Evolutionary conservation across 2,797 vertebrate genomes (phyloP), one percentile per base, ranked within the genome.

Genomic region (Chrysocyon brachyurus): DNA sequence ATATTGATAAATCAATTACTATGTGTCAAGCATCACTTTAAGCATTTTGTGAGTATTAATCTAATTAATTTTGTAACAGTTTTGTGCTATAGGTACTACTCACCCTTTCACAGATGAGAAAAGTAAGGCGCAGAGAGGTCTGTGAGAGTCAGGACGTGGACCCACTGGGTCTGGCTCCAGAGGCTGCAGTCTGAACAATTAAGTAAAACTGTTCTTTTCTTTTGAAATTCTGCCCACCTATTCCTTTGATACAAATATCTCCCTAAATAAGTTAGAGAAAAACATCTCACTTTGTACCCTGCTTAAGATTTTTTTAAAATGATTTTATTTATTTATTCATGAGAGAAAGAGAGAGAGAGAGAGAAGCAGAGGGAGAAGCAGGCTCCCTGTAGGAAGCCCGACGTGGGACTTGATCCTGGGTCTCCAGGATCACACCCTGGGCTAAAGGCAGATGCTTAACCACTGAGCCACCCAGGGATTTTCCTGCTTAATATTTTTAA

Each of bases 181-280:
- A n/a, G 64, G 57, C 66, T 59, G 2, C 14, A 9, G 14, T 84
- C 77, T 28, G 22, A 94, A 12, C 16, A 24, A 12, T 87, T 33
- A 75, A 12, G 17, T 83, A 26, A 73, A 86, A 61, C 22, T 87
- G 21, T 31, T 88, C 64, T 81, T 90, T 73, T 92, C 3, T 54
- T 84, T 79, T 84, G 40, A 82, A 96, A 90, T 81, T 79, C 83
- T 84, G 31, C 33, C 91, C 78, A 54, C 77, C 81, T 82, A 21
- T 91, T 86, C 28, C 24, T 96, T 68, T 70, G 14, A 26, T n/a
- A 49, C 49, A 87, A 66, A 75, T 96, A 63, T 54, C 84, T 83
- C 9, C 24, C 49, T 79, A 87, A 89, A 82, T 33, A 94, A 93
- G 28, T 26, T 68, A 19, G 36, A 91, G 57, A 77, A 56, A 90